Conservation (phyloP, 2,888 invertebrate species). For the Drosophila nr. perissopoda region DNA sequence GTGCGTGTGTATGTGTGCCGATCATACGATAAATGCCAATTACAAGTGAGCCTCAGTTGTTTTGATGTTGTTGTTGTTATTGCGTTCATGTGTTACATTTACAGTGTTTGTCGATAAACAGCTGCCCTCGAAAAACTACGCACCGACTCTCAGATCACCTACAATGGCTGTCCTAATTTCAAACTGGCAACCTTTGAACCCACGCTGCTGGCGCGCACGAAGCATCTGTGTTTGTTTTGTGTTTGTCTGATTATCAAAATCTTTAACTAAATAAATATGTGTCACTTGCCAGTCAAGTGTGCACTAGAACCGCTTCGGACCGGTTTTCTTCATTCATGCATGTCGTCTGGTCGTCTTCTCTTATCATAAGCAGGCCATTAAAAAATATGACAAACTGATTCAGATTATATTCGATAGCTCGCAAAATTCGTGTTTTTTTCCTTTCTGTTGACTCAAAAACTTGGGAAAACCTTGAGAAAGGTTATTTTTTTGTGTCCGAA, state of each 20-base stretch:
- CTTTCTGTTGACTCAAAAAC: slow-evolving; percentile 26
- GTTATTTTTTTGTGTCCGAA: slow-evolving; percentile 8
- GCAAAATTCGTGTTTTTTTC: slow-evolving; percentile 29
- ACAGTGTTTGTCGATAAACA: slow-evolving; percentile 36
- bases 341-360: slow-evolving; percentile 22
- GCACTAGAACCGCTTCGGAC: slow-evolving; percentile 49
- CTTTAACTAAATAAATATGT: slow-evolving; percentile 34
- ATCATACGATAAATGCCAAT: slow-evolving; percentile 68
- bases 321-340: slow-evolving; percentile 45
- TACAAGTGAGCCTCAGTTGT: slow-evolving; percentile 30
- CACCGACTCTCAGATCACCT: slow-evolving; percentile 57
- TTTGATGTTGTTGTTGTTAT: slow-evolving; percentile 1
- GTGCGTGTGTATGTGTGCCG: slow-evolving; percentile 18
- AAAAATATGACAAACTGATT: slow-evolving; percentile 43
- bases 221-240: slow-evolving; percentile 40
- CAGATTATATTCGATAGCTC: slow-evolving; percentile 13
- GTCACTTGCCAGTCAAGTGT: slow-evolving; percentile 35
- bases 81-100: slow-evolving; percentile 13
- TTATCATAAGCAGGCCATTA: slow-evolving; percentile 42
- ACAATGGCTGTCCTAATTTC: slow-evolving; percentile 3
- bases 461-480: slow-evolving; percentile 25
- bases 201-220: slow-evolving; percentile 16
- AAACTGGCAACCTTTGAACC: slow-evolving; percentile 52
- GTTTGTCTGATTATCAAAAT: slow-evolving; percentile 46
- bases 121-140: slow-evolving; percentile 7